These are phyloP conservation scores for Pogonomyrmex barbatus DNA, from an alignment of 1,140 invertebrate species.

Conservation along the genomic window DNA sequence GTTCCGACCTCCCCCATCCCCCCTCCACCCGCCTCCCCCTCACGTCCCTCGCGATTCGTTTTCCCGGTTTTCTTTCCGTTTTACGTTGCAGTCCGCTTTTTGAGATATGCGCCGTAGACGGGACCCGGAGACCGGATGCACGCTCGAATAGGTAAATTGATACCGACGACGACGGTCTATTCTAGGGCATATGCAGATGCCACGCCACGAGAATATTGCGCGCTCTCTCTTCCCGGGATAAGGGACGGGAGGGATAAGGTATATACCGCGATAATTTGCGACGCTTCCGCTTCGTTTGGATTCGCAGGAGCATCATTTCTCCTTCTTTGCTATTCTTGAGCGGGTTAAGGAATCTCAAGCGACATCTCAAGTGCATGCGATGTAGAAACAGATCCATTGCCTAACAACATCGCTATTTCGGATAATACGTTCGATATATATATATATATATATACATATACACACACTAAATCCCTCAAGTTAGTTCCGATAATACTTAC, in stretches of 20 bases:
- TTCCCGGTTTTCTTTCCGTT: slow-evolving; percentile 46
- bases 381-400: neutral
- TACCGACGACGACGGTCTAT: slow-evolving; percentile 46
- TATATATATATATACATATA: neutral
- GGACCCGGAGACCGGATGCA: neutral
- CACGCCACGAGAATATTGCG: slow-evolving; percentile 36
- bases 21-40: neutral
- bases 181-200: slow-evolving; percentile 60
- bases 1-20: neutral
- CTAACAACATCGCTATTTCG: neutral
- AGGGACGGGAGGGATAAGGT: neutral
- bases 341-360: slow-evolving; percentile 10
- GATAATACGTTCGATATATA: neutral
- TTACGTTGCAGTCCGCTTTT: slow-evolving; percentile 48
- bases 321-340: neutral
- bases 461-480: neutral
- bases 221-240: slow-evolving; percentile 15
- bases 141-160: slow-evolving; percentile 60
- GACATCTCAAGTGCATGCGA: neutral
- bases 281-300: slow-evolving; percentile 14
- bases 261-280: slow-evolving; percentile 55
- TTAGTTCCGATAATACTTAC: neutral
- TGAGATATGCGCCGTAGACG: neutral
- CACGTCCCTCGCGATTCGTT: slow-evolving; percentile 4
- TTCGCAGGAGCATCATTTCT: neutral